These are phyloP conservation scores for Parapristionchus giblindavisi DNA, from an alignment of 2,888 invertebrate genomes.

Conservation along the genomic window DNA sequence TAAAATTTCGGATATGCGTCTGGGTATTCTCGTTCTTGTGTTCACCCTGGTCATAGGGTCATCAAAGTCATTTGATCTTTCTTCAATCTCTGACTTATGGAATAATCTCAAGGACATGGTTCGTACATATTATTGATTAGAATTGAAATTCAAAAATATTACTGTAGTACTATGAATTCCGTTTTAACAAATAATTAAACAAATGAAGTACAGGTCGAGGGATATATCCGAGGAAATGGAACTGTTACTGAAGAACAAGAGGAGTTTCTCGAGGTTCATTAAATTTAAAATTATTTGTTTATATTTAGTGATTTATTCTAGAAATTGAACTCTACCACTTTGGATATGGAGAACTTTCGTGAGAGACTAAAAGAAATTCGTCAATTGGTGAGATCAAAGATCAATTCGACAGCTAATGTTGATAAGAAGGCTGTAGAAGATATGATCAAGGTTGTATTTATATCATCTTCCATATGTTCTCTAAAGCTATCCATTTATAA, in stretches of 20 bases:
- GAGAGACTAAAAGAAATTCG: constrained; percentile 21
- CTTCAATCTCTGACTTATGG: constrained; percentile 10
- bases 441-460: constrained; percentile 34
- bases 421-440: constrained; percentile 26
- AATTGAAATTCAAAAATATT: too few relatives aligned
- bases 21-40: constrained; percentile 6
- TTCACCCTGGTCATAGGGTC: background rate
- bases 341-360: constrained; percentile 7
- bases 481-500: too few relatives aligned
- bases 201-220: background rate
- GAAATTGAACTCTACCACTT: constrained; percentile 15
- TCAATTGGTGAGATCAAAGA: background rate
- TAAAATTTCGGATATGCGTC: background rate
- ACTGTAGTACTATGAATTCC: background rate
- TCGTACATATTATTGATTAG: background rate
- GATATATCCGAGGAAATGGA: constrained; percentile 19
- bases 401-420: background rate
- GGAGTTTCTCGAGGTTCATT: background rate
- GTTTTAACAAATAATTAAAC: too few relatives aligned
- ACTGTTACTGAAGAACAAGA: constrained; percentile 18
- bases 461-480: too few relatives aligned
- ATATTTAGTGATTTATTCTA: background rate
- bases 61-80: constrained; percentile 15
- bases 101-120: constrained; percentile 15
- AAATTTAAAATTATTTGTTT: background rate